Evolutionary conservation across 2,797 vertebrate species (phyloP).

Genomic region (Leucoraja ocellata): DNA sequence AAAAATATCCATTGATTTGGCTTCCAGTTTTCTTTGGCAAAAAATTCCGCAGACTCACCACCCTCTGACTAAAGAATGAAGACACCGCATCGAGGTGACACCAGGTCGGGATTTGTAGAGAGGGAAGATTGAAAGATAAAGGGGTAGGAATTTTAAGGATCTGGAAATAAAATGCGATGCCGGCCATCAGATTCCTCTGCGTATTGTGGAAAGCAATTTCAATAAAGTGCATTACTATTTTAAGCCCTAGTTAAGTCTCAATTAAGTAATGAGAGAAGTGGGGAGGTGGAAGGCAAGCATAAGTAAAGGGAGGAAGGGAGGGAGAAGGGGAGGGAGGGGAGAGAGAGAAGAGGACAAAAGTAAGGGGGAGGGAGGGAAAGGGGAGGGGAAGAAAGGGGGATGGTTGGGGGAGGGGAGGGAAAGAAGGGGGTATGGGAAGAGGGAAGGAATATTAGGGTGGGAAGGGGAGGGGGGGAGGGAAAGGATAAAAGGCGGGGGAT

Average conservation of each 20-base stretch:
- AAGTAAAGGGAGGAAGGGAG: no score
- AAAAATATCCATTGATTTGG: no score
- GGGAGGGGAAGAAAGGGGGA: no score
- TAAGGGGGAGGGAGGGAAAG: no score
- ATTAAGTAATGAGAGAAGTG: neutral
- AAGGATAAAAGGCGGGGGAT: neutral
- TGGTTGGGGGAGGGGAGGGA: neutral
- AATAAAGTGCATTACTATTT: neutral
- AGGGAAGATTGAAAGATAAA: neutral
- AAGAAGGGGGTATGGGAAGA: no score
- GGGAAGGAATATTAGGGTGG: no score
- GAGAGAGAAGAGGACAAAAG: no score
- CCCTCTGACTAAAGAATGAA: neutral
- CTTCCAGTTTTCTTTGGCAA: no score
- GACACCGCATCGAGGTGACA: neutral
- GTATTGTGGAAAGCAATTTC: neutral
- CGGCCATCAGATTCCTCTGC: neutral
- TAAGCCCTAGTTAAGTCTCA: neutral
- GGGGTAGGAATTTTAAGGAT: neutral
- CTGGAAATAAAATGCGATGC: neutral
- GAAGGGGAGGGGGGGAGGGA: neutral
- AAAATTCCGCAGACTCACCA: no score
- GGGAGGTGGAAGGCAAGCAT: no score
- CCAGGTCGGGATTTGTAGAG: neutral
- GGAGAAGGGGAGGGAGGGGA: no score